A percentile compares a stretch with the other conserved stretches of the same genome.
These are phyloP conservation scores for Erebia ligea DNA, from an alignment of 2,888 invertebrate genomes.

Conservation along the genomic window DNA sequence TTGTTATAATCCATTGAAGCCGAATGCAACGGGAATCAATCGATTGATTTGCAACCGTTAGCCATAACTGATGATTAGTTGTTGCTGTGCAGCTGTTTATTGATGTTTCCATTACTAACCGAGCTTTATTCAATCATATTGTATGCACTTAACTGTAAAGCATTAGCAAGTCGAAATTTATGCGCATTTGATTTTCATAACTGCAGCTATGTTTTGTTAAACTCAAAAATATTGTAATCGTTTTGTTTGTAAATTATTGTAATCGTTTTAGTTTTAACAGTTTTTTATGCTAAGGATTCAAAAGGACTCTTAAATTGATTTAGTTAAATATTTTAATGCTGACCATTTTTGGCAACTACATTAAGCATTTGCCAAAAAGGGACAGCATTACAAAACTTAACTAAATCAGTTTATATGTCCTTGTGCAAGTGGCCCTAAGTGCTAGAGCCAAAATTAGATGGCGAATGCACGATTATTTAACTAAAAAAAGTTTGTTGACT, in stretches of 20 bases:
- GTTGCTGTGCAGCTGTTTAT: constrained; percentile 12
- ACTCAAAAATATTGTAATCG: neutral
- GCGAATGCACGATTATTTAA: too few species aligned
- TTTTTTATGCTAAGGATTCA: neutral
- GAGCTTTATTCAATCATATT: constrained; percentile 14
- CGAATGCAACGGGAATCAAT: constrained; percentile 21
- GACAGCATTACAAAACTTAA: too few species aligned
- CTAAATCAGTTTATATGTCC: too few species aligned
- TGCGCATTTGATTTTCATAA: neutral
- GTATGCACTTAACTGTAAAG: constrained; percentile 4
- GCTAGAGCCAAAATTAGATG: too few species aligned
- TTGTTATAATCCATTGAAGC: constrained; percentile 33
- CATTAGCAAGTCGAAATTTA: neutral
- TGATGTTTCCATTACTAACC: constrained; percentile 12
- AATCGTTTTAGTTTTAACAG: neutral
- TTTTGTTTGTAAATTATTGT: neutral
- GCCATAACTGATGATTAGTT: constrained; percentile 28
- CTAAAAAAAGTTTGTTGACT: too few species aligned
- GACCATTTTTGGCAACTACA: too few species aligned
- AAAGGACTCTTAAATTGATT: too few species aligned
- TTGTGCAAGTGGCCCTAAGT: too few species aligned
- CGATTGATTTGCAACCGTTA: constrained; percentile 27
- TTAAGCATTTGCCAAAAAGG: too few species aligned
- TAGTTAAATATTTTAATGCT: too few species aligned
- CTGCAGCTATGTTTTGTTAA: neutral